Conservation (phyloP, 1,140 invertebrate genomes). For the Drosophila ohnishii region DNA sequence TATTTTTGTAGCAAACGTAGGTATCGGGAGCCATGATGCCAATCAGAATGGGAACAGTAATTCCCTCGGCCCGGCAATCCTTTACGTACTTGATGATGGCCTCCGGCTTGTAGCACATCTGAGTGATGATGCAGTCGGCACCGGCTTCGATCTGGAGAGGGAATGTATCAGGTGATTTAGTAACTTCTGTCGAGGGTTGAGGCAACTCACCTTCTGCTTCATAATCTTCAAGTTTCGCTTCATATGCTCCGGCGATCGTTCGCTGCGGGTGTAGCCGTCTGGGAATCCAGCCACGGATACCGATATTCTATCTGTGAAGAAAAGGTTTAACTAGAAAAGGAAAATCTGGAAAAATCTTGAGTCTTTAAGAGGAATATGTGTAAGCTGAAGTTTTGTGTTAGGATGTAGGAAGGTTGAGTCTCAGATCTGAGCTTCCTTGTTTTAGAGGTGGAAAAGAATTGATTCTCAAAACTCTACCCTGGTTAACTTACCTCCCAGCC, state of each 20-base stretch:
- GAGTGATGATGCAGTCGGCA: slow-evolving; percentile 47
- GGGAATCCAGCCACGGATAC: slow-evolving; percentile 47
- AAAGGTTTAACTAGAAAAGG: background rate
- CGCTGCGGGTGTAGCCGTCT: slow-evolving; percentile 15
- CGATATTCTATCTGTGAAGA: slow-evolving; percentile 26
- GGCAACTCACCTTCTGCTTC: slow-evolving; percentile 34
- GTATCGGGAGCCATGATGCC: slow-evolving; percentile 36
- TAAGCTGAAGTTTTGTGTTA: too few relatives aligned
- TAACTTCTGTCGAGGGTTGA: too few relatives aligned
- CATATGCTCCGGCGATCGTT: background rate
- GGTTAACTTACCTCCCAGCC: slow-evolving; percentile 24
- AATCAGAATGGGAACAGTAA: slow-evolving; percentile 39
- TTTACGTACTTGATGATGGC: slow-evolving; percentile 28
- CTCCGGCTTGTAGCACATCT: slow-evolving; percentile 29
- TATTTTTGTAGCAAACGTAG: background rate
- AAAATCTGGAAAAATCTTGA: background rate
- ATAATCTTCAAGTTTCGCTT: background rate
- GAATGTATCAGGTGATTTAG: too few relatives aligned
- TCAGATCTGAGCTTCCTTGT: too few relatives aligned
- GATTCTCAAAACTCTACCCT: too few relatives aligned
- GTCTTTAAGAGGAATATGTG: background rate
- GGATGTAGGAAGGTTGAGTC: too few relatives aligned
- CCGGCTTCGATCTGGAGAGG: slow-evolving; percentile 29
- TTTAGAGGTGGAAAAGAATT: too few relatives aligned
- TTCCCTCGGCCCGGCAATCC: slow-evolving; percentile 24